A percentile compares a stretch with the other conserved stretches of the same genome.
phyloP scores from a whole-genome alignment of 1,140 invertebrate genomes.

The Drosophila pseudoananassae region DNA sequence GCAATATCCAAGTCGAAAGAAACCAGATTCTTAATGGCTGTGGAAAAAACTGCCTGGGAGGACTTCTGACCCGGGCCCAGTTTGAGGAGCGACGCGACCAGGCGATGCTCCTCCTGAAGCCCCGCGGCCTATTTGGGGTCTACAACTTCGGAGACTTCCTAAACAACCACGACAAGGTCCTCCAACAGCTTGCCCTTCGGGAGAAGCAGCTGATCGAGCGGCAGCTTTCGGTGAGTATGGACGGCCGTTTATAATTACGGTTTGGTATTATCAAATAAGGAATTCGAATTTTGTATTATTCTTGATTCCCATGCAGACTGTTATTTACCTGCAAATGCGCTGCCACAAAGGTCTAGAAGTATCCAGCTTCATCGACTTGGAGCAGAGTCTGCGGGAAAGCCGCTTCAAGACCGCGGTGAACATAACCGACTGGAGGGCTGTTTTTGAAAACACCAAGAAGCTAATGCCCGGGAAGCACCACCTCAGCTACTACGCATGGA shows the following conservation, averaged over 20 bases:
- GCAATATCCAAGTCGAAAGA: conserved; percentile 20
- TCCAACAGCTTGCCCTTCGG: conserved; percentile 37
- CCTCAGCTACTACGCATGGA: conserved; percentile 51
- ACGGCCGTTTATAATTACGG: too few relatives aligned
- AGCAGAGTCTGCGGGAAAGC: conserved; percentile 38
- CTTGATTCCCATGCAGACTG: conserved; percentile 24
- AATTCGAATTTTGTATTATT: too few relatives aligned
- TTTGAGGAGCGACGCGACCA: conserved; percentile 13
- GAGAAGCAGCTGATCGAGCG: conserved; percentile 34
- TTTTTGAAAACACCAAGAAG: conserved; percentile 43
- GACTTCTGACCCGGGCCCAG: conserved; percentile 35
- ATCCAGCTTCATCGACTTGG: conserved; percentile 52
- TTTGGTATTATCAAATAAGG: too few relatives aligned
- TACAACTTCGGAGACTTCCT: conserved; percentile 26
- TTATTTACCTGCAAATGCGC: conserved; percentile 45
- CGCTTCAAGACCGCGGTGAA: not conserved
- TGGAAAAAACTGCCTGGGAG: conserved; percentile 32
- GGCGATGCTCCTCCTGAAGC: not conserved
- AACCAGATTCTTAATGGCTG: conserved; percentile 26
- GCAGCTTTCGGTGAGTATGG: conserved; percentile 34
- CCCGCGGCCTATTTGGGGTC: not conserved
- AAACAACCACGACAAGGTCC: conserved; percentile 29
- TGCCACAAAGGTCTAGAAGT: conserved; percentile 37
- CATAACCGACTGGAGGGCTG: conserved; percentile 37
- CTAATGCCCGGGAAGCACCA: conserved; percentile 23